These are phyloP conservation scores for Pseudopleuronectes americanus DNA, from an alignment of 2,797 vertebrate genomes.

Conservation along the genomic window DNA sequence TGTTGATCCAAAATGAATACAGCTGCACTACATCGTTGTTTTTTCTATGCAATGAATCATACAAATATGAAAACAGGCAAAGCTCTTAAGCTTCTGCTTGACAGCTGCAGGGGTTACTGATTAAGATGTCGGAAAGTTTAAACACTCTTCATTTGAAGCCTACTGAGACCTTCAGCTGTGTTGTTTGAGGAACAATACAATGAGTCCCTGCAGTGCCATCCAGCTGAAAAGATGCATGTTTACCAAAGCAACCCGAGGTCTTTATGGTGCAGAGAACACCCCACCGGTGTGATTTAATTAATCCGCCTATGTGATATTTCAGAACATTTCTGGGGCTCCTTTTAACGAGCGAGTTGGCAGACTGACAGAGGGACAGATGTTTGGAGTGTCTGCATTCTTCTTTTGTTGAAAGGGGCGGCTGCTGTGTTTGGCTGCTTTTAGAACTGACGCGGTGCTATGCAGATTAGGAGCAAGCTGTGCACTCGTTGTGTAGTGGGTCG, in stretches of 20 bases:
- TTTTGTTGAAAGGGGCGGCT: slow-evolving; percentile 41
- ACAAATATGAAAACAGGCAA: neutral
- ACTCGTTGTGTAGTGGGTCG: slow-evolving; percentile 50
- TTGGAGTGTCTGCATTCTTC: slow-evolving; percentile 59
- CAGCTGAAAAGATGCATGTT: slow-evolving; percentile 17
- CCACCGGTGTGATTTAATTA: slow-evolving; percentile 44
- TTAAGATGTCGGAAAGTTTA: neutral
- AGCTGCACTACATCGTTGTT: neutral
- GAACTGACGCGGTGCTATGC: slow-evolving; percentile 55
- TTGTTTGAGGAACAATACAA: slow-evolving; percentile 8
- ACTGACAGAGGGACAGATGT: slow-evolving; percentile 75
- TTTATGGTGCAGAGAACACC: slow-evolving; percentile 21
- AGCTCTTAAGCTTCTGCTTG: no score
- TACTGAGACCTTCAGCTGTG: neutral
- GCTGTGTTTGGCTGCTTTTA: slow-evolving; percentile 59
- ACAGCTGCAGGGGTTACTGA: no score
- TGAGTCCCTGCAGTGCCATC: neutral
- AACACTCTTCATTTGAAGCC: neutral
- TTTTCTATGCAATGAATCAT: neutral
- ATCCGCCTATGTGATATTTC: slow-evolving; percentile 44
- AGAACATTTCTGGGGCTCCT: slow-evolving; percentile 31
- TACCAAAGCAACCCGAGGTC: slow-evolving; percentile 7
- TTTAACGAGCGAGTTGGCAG: slow-evolving; percentile 40
- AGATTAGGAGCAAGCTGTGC: slow-evolving; percentile 69
- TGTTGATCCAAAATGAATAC: neutral